phyloP scores from a whole-genome alignment of 2,888 invertebrate genomes.

The Dryobota labecula region DNA sequence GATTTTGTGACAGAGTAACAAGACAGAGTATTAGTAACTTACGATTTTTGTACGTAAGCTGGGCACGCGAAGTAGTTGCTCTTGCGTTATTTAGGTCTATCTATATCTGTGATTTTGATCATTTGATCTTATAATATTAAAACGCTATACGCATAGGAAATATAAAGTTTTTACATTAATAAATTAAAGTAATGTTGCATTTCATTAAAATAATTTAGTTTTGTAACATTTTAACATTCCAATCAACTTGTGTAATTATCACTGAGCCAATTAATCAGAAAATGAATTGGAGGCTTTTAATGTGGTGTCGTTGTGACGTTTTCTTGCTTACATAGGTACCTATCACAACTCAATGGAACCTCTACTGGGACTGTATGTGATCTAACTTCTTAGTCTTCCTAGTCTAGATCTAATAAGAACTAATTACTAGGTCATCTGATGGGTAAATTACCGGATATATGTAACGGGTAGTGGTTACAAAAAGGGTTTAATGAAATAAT shows the following conservation, averaged over 20 bases:
- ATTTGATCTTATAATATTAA: not conserved
- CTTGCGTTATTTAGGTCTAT: no score
- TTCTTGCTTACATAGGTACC: conserved; percentile 1
- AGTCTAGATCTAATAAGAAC: conserved; percentile 60
- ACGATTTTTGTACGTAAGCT: no score
- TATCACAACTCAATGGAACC: conserved; percentile 4
- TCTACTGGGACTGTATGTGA: conserved; percentile 14
- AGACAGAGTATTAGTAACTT: no score
- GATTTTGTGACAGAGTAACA: no score
- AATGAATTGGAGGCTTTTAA: conserved; percentile 29
- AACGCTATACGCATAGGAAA: no score
- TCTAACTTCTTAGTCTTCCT: conserved; percentile 56
- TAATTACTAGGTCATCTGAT: conserved; percentile 58
- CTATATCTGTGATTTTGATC: no score
- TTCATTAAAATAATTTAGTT: conserved; percentile 39
- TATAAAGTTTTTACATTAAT: not conserved
- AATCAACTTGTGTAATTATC: conserved; percentile 53
- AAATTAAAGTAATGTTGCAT: not conserved
- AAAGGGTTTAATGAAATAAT: not conserved
- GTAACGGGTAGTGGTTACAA: conserved; percentile 38
- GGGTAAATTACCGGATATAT: conserved; percentile 26
- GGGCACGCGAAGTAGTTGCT: no score
- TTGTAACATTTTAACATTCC: conserved; percentile 32
- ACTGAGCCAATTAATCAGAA: conserved; percentile 43
- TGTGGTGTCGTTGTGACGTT: not conserved